phyloP scores from a whole-genome alignment of 2,888 invertebrate genomes.

The Herminia tarsipennalis region DNA sequence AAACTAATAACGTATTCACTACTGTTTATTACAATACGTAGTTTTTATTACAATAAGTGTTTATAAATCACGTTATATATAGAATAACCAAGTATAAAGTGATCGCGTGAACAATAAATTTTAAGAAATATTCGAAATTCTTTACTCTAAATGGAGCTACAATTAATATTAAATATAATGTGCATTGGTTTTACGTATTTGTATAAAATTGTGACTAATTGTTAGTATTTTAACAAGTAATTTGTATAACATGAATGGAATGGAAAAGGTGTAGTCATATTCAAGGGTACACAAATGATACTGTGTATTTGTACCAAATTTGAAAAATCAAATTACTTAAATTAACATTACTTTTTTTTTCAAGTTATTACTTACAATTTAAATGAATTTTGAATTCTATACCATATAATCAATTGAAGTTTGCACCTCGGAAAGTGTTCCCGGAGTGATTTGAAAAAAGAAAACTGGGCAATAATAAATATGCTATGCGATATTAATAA shows the following conservation, averaged over 20 bases:
- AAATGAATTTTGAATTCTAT: too few relatives aligned
- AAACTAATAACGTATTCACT: neutral
- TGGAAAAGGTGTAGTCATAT: neutral
- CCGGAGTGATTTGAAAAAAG: too few relatives aligned
- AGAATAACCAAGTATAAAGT: neutral
- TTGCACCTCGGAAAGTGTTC: too few relatives aligned
- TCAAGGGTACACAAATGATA: too few relatives aligned
- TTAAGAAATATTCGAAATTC: constrained; percentile 15
- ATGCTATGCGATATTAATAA: too few relatives aligned
- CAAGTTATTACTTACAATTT: too few relatives aligned
- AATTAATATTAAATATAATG: constrained; percentile 18
- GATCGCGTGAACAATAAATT: constrained; percentile 24
- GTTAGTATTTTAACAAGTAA: neutral
- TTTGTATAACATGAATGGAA: neutral
- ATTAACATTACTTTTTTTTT: too few relatives aligned
- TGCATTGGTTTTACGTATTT: neutral
- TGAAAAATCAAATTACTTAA: too few relatives aligned
- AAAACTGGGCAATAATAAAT: too few relatives aligned
- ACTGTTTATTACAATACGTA: too few relatives aligned
- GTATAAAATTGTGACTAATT: constrained; percentile 1
- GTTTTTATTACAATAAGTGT: neutral
- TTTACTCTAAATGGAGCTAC: constrained; percentile 1
- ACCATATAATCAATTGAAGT: too few relatives aligned
- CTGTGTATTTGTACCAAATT: too few relatives aligned
- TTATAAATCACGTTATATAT: constrained; percentile 6